Conservation (phyloP, 2,888 invertebrate genomes). For the Caenorhabditis panamensis region DNA sequence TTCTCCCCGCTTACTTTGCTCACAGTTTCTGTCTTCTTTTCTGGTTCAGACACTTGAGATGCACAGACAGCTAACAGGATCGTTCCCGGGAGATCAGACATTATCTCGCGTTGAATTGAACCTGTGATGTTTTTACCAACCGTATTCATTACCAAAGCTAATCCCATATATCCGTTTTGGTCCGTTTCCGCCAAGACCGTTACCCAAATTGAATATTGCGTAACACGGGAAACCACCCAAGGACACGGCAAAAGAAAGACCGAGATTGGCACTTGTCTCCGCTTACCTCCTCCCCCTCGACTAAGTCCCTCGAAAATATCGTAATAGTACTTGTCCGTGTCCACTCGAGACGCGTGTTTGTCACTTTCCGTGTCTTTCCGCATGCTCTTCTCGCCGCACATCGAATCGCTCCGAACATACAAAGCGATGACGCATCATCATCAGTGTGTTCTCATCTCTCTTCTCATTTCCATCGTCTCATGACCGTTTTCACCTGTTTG, state of each 20-base stretch:
- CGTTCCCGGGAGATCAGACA: too few relatives aligned
- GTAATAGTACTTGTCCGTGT: conserved; percentile 30
- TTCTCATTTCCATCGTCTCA: not conserved
- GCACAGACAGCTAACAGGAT: too few relatives aligned
- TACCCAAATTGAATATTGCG: conserved; percentile 28
- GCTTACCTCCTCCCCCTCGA: not conserved
- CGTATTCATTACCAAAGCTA: too few relatives aligned
- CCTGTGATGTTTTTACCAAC: too few relatives aligned
- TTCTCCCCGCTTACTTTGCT: not conserved
- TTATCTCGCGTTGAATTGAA: too few relatives aligned
- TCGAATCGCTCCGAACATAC: conserved; percentile 17
- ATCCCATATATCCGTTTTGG: not conserved
- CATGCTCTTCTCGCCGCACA: conserved; percentile 15
- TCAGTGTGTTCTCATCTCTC: conserved; percentile 12
- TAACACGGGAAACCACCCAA: conserved; percentile 38
- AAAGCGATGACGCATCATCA: conserved; percentile 19
- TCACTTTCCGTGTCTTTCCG: conserved; percentile 27
- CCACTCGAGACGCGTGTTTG: conserved; percentile 32
- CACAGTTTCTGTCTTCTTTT: conserved; percentile 7
- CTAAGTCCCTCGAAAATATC: conserved; percentile 11
- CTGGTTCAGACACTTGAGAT: not conserved
- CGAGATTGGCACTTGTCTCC: conserved; percentile 16
- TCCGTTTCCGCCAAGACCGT: conserved; percentile 9
- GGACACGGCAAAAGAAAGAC: conserved; percentile 3
- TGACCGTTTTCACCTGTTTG: conserved; percentile 30